Percentiles rank a stretch among this genome's conserved stretches.
Evolutionary conservation across 2,113 vertebrate genomes (phyloP).

Genomic region (Formicarius rufipectus): DNA sequence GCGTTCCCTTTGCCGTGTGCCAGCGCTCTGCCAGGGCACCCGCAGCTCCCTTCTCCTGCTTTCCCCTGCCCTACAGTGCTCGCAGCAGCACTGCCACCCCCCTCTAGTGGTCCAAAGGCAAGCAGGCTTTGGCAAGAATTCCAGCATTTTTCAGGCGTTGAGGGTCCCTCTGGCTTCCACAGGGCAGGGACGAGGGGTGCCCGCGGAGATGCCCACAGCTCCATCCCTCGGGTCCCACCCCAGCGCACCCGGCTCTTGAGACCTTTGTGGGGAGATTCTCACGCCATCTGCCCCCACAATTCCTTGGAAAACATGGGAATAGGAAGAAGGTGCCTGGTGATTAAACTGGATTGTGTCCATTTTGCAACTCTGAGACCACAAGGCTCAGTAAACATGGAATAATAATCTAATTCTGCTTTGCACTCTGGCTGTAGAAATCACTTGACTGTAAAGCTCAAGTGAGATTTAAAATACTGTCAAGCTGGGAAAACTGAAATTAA

Average conservation of each 20-base stretch:
- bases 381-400: neutral
- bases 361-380: neutral
- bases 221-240: neutral
- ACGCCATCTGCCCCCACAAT: neutral
- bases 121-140: neutral
- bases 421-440: neutral
- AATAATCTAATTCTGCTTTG: neutral
- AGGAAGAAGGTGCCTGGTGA: neutral
- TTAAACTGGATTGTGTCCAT: neutral
- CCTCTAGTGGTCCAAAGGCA: slow-evolving; percentile 42
- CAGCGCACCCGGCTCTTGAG: accelerated
- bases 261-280: neutral
- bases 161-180: accelerated
- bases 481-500: neutral
- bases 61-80: too few relatives aligned
- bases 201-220: neutral
- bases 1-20: too few relatives aligned
- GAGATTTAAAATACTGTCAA: neutral
- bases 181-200: neutral
- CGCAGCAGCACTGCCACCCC: neutral
- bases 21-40: too few relatives aligned
- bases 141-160: neutral
- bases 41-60: too few relatives aligned
- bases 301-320: neutral
- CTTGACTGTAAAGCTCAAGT: neutral